Base-by-base conservation (phyloP, 2,888 invertebrate genomes). In the Agrenia bidenticulata region DNA sequence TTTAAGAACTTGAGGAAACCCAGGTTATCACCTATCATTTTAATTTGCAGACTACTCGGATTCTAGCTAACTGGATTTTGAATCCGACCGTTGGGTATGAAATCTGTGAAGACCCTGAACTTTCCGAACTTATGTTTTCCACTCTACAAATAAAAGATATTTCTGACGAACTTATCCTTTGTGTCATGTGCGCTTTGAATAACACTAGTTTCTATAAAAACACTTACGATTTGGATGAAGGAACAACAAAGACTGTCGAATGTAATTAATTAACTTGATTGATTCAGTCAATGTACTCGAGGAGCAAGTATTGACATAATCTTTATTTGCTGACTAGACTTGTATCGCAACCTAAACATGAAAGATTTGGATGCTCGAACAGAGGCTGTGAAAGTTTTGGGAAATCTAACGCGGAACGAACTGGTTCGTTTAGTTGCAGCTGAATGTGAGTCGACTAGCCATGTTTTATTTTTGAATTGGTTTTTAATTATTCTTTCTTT, bases 151-250 rank as follows among this genome's bases (percentile, higher is more conserved):
- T 66, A 55, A 66, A 63, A 15, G 64, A 69, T n/a, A 60, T 69
- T 23, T 71, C 76, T 1, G 67, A 74, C 42, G 76, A 76, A 56
- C 68, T 76, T 17, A 61, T 73, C 19, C 66, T 73, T 41, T 76
- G 76, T 58, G 71, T 69, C 19, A 72, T 76, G 32, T 69, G 72
- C 15, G 72, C 76, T 5, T 60, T 76, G 39, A 74, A 76, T 53
- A 76, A 76, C 54, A 69, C 68, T n/a, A 73, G 69, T 49, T 76
- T 72, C 55, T 74, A 76, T 55, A 73, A 73, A 58, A 69, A 76
- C 59, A 73, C 68, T 56, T 61, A 63, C 21, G 60, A 59, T 1
- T 58, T 66, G 19, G 73, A 73, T 49, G 61, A 64, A 2, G 63
- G 63, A 24, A 72, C 70, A 1, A 55, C 69, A 61, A 61, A 70